Percentiles rank a stretch among this genome's conserved stretches.
Conservation (phyloP, 1,140 invertebrate species). For the Probaryconus sp. region DNA sequence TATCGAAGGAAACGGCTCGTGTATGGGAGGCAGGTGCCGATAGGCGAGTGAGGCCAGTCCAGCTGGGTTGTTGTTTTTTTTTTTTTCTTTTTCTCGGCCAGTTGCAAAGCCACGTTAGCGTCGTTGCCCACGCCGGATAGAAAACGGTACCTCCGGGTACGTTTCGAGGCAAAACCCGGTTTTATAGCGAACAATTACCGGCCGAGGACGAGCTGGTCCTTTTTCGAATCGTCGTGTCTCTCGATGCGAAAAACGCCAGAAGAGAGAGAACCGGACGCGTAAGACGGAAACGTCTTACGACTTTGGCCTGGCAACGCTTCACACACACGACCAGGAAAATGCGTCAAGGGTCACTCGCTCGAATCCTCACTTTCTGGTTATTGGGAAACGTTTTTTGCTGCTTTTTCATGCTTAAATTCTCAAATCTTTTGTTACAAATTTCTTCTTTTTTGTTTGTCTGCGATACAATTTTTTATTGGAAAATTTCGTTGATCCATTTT, state of each 20-base stretch:
- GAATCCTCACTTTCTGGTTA: background rate
- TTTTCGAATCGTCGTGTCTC: slow-evolving; percentile 1
- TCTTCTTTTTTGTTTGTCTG: too few relatives aligned
- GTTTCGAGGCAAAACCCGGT: slow-evolving; percentile 4
- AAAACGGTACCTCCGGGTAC: slow-evolving; percentile 35
- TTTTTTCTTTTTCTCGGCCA: slow-evolving; percentile 4
- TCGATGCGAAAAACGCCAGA: background rate
- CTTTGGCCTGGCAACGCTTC: slow-evolving; percentile 13
- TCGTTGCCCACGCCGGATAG: slow-evolving; percentile 10
- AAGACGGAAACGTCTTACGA: slow-evolving; percentile 25
- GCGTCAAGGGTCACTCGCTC: slow-evolving; percentile 25
- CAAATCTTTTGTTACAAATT: slow-evolving; percentile 14
- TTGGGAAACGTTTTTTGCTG: slow-evolving; percentile 10
- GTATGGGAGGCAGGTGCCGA: slow-evolving; percentile 43
- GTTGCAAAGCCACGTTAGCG: too few relatives aligned
- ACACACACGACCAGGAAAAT: slow-evolving; percentile 25
- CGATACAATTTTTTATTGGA: too few relatives aligned
- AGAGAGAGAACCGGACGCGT: background rate
- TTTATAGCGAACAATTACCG: slow-evolving; percentile 24
- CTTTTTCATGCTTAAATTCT: slow-evolving; percentile 12
- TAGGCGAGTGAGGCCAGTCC: slow-evolving; percentile 24
- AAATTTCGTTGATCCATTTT: background rate
- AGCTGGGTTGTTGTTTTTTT: slow-evolving; percentile 17
- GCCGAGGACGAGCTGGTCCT: slow-evolving; percentile 11
- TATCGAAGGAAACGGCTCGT: slow-evolving; percentile 23